phyloP scores from a whole-genome alignment of 2,888 invertebrate species.

The Cremastobaeus sp. region DNA sequence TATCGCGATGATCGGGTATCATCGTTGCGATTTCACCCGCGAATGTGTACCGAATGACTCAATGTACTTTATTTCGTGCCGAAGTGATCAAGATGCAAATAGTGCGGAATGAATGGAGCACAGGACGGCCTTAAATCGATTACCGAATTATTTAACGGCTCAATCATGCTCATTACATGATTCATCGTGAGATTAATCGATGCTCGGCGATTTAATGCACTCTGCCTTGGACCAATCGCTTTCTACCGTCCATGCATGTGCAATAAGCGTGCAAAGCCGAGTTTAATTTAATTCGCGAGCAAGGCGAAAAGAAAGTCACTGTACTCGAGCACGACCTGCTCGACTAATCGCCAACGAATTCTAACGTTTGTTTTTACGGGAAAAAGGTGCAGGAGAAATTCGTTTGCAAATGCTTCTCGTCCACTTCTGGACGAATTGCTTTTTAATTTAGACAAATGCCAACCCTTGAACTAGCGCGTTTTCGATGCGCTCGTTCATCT shows the following conservation, averaged over 20 bases:
- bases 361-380: not conserved
- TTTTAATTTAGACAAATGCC: too few relatives aligned
- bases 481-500: too few relatives aligned
- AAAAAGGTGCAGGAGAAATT: constrained; percentile 9
- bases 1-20: constrained; percentile 10
- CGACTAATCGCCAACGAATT: constrained; percentile 9
- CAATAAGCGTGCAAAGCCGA: constrained; percentile 13
- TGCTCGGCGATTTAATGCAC: not conserved
- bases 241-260: constrained; percentile 23
- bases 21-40: constrained; percentile 19
- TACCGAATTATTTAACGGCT: constrained; percentile 31
- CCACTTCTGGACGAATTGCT: too few relatives aligned
- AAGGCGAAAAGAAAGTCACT: constrained; percentile 28
- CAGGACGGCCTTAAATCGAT: constrained; percentile 18
- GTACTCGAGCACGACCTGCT: constrained; percentile 5
- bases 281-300: constrained; percentile 17
- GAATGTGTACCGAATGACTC: constrained; percentile 2
- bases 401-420: too few relatives aligned
- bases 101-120: not conserved
- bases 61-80: constrained; percentile 2
- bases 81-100: constrained; percentile 22
- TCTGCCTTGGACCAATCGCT: constrained; percentile 19
- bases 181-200: constrained; percentile 26
- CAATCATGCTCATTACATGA: constrained; percentile 30
- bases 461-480: too few relatives aligned